Evolutionary conservation across 2,113 vertebrate species (phyloP).

Genomic region (Glaucidium brasilianum): DNA sequence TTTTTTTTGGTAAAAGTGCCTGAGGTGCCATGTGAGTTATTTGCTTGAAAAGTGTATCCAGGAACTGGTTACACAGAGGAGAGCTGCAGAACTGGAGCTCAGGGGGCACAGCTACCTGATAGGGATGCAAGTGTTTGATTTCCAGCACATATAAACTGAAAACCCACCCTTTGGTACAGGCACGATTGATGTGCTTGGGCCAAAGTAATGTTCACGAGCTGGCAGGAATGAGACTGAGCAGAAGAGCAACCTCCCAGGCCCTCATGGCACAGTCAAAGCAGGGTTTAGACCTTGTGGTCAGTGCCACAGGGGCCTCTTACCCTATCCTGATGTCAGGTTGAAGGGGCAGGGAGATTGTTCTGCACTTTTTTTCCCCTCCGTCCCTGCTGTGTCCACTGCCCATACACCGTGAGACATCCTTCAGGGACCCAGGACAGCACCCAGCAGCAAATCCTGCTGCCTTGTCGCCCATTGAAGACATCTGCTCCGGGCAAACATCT

Average conservation of each 20-base stretch:
- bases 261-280: not conserved
- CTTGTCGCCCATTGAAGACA: accelerated
- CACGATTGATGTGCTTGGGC: too few species aligned
- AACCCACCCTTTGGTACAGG: accelerated
- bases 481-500: accelerated
- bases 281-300: not conserved
- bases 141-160: not conserved
- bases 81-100: not conserved
- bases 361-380: not conserved
- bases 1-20: not conserved
- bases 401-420: not conserved
- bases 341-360: not conserved
- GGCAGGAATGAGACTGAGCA: not conserved
- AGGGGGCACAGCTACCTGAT: not conserved
- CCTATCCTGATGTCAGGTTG: not conserved
- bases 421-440: not conserved
- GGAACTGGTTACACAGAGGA: not conserved
- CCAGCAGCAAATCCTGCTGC: not conserved
- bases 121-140: not conserved
- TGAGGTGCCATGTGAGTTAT: not conserved
- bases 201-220: not conserved
- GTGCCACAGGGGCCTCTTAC: not conserved
- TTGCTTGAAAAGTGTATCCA: not conserved
- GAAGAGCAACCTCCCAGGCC: not conserved
- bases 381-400: not conserved